A percentile compares a stretch with the other conserved stretches of the same genome.
Conservation (phyloP, 2,797 vertebrate species). For the Huso huso region DNA sequence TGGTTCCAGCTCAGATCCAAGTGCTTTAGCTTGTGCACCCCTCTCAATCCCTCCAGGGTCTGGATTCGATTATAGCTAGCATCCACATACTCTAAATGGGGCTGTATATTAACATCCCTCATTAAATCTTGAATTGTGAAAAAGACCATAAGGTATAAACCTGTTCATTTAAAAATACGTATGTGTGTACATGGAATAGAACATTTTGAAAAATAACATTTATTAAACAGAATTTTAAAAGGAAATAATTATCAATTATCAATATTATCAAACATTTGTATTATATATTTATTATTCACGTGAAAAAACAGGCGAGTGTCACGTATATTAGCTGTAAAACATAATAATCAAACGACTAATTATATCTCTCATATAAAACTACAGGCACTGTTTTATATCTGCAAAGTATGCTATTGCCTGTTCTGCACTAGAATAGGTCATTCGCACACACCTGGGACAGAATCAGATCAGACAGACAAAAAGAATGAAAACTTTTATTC, state of each 20-base stretch:
- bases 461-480: too few relatives aligned
- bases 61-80: conserved; percentile 64
- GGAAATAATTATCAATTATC: neutral
- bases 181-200: too few relatives aligned
- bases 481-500: too few relatives aligned
- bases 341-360: neutral
- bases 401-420: too few relatives aligned
- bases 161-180: too few relatives aligned
- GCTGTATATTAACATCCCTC: conserved; percentile 40
- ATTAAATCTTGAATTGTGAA: too few relatives aligned
- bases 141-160: too few relatives aligned
- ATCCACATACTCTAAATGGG: conserved; percentile 66
- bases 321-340: neutral
- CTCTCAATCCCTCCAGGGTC: conserved; percentile 61
- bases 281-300: neutral
- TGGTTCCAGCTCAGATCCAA: conserved; percentile 74
- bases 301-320: too few relatives aligned
- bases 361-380: neutral
- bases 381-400: too few relatives aligned
- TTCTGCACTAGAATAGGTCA: too few relatives aligned
- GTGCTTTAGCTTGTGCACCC: conserved; percentile 56
- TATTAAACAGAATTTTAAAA: neutral
- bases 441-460: too few relatives aligned
- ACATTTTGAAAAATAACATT: neutral
- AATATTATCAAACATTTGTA: neutral